A percentile compares a stretch with the other conserved stretches of the same genome.
phyloP scores from a whole-genome alignment of 1,140 invertebrate species.

The Pseudomyrmex pallidus region DNA sequence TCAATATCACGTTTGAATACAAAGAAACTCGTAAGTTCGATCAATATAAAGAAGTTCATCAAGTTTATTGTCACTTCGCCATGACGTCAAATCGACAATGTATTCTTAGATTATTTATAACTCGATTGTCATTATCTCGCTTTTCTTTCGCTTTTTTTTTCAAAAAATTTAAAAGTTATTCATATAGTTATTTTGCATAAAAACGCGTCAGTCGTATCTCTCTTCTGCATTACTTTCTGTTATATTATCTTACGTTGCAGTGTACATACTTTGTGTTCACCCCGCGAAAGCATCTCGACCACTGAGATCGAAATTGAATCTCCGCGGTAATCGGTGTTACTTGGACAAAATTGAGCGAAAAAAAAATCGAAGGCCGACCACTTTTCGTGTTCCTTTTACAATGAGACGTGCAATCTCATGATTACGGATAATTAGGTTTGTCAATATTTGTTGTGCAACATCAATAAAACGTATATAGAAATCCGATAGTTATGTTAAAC shows the following conservation, averaged over 20 bases:
- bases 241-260: too few relatives aligned
- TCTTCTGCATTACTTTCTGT: background rate
- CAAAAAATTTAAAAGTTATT: background rate
- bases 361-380: background rate
- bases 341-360: background rate
- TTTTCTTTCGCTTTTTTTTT: too few relatives aligned
- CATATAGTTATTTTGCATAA: background rate
- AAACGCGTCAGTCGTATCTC: background rate
- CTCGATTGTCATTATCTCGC: slow-evolving; percentile 4
- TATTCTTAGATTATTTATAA: slow-evolving; percentile 4
- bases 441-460: background rate
- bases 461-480: too few relatives aligned
- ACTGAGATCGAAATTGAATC: slow-evolving; percentile 22
- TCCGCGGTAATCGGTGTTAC: background rate
- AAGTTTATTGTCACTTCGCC: background rate
- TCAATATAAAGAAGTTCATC: background rate
- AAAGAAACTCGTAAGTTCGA: too few relatives aligned
- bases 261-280: background rate
- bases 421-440: too few relatives aligned
- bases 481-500: background rate
- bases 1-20: background rate
- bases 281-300: background rate
- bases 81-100: background rate
- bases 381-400: background rate
- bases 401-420: too few relatives aligned